These are phyloP conservation scores for Lytechinus variegatus DNA, from an alignment of 35 echinoderm and acorn worm species.

Conservation along the genomic window DNA sequence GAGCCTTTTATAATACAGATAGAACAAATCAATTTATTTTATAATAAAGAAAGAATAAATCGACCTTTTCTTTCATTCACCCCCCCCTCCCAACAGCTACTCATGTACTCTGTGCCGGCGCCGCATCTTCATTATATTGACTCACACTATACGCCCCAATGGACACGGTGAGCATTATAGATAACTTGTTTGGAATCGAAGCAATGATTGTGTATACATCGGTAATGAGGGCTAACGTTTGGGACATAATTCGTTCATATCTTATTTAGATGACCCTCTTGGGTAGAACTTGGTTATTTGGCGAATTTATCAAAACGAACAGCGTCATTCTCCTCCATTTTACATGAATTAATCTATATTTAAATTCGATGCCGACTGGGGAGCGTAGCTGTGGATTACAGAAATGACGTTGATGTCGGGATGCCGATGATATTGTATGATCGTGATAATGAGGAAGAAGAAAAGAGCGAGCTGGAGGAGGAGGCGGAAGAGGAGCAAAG, in stretches of 20 bases:
- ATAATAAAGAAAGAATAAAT: too few species aligned
- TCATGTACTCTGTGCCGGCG: too few species aligned
- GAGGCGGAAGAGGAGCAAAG: background rate
- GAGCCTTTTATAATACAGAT: too few species aligned
- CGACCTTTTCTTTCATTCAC: too few species aligned
- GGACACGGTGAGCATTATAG: too few species aligned
- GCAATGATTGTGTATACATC: background rate
- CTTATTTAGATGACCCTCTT: background rate
- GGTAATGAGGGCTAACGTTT: background rate
- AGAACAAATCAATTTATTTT: too few species aligned
- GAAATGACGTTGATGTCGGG: background rate
- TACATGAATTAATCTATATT: background rate
- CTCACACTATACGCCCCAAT: too few species aligned
- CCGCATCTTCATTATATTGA: too few species aligned
- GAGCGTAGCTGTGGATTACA: background rate
- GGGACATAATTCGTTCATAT: background rate
- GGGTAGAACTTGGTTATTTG: background rate
- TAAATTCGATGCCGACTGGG: background rate
- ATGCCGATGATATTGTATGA: slow-evolving; percentile 24
- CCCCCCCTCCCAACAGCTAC: too few species aligned
- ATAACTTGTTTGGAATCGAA: too few species aligned
- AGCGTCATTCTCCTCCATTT: background rate
- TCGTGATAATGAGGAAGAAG: background rate
- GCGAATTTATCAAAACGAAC: background rate
- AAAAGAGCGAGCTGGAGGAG: background rate